Base-by-base conservation (phyloP, 1,140 invertebrate species). In the Leucophenga varia region DNA sequence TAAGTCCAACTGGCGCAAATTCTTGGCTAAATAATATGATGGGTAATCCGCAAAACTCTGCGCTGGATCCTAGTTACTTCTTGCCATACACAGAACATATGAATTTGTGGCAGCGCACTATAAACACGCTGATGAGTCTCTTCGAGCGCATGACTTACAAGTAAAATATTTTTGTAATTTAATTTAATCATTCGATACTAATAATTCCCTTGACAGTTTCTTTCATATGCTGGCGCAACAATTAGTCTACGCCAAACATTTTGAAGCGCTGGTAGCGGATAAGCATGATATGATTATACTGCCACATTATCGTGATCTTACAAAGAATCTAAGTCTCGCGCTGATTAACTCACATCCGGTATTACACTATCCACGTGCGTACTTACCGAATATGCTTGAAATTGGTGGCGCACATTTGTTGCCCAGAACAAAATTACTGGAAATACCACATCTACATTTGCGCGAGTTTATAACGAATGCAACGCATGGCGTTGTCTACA, bases 321-420 rank as follows among this genome's bases (percentile, higher is more conserved):
- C 78, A 6, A 76, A 79, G 35, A 82, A 84, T 50, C 79, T 81
- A 4, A 84, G 81, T 56, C 57, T 85, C 34, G 77, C 84, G 9
- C 54, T 86, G 39, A 77, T 81, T 0, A 86, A 86, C 52, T 81
- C 81, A 13, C 83, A 86, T 64, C 82, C 80, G 54, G 79, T 79
- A 8, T 75, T 82, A 39, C 80, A 84, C 49, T 82, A 83, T 68
- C 79, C 82, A 2, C 70, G 79, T 22, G 81, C 84, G 10, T 75
- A 78, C 55, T 77, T 80, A 3, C 78, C 79, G 3, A 76, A 80
- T 25, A 70, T 85, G 47, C 67, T 85, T 1, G 81, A 85, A 70
- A 79, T 85, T 9, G 83, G 81, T 8, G 82, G 82, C 2, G 49
- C 73, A 69, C 60, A 78, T 76, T 47, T 70, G 14, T 43, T 32